Base-by-base conservation (phyloP, 2,888 invertebrate species). In the Dione juno region DNA sequence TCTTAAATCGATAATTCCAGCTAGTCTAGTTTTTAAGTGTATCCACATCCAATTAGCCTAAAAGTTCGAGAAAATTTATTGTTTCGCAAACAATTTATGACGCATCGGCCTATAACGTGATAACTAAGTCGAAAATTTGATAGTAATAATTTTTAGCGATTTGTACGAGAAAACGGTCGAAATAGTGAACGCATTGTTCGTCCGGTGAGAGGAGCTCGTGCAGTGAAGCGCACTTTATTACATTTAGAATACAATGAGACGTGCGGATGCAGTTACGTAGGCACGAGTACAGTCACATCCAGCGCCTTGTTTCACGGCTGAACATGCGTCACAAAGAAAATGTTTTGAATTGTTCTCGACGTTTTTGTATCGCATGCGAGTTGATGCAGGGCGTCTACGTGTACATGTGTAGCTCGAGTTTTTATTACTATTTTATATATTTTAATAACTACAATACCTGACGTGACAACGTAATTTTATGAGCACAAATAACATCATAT, bases 201-300 rank as follows among this genome's bases (percentile, higher is more conserved):
- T 37, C 73, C 75, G 72, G 78, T 72, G 81, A 77, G 70, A 77
- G 78, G 77, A 72, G 75, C 59, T 74, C 53, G 79, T 76, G 84
- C 85, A 86, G 80, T 85, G 81, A 80, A 83, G 86, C 85, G 82
- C 82, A 81, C 79, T 84, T 80, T 83, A 83, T 85, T 84, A 83
- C 84, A 84, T 83, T 82, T 77, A 74, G 80, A 80, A 81, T 79
- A 85, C 86, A 86, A 86, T 84, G 50, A 52, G 64, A 81, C 80
- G 45, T 40, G 48, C 77, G 74, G 76, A 67, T 72, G 74, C 74
- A 70, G 67, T 66, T 66, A 58, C 78, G 77, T 80, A 79, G 79
- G 77, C 75, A 80, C 78, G 64, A 75, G 77, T 81, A 80, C 78
- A 76, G 70, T 78, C 74, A 73, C 70, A 73, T 65, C 70, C 76